A percentile compares a stretch with the other conserved stretches of the same genome.
Conservation (phyloP, 2,797 vertebrate genomes). For the Labeo calbasu region DNA sequence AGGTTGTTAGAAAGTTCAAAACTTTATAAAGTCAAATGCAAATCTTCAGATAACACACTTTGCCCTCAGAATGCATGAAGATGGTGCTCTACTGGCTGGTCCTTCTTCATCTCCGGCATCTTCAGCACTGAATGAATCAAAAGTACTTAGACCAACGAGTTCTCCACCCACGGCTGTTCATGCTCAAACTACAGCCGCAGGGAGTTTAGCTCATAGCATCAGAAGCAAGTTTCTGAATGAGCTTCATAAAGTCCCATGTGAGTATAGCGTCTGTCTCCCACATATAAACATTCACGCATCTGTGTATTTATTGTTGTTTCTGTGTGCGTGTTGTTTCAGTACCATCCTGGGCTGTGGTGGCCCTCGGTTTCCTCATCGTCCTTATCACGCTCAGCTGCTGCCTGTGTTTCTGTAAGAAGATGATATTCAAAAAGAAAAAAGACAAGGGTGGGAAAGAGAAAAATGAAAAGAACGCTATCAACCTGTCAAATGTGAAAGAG, state of each 20-base stretch:
- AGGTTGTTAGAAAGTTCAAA: neutral
- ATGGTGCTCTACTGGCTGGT: slow-evolving; percentile 27
- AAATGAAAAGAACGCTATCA: slow-evolving; percentile 82
- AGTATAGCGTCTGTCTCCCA: slow-evolving; percentile 53
- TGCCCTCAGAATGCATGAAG: slow-evolving; percentile 40
- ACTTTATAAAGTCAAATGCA: slow-evolving; percentile 1
- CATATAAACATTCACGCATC: neutral
- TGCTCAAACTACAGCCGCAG: slow-evolving; percentile 29
- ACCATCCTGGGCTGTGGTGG: slow-evolving; percentile 60
- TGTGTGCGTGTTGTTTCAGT: slow-evolving; percentile 35
- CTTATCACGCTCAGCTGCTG: slow-evolving; percentile 84
- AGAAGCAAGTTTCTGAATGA: slow-evolving; percentile 74
- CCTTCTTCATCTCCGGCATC: slow-evolving; percentile 24
- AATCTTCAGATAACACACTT: neutral
- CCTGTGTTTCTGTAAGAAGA: slow-evolving; percentile 91
- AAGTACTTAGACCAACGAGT: neutral
- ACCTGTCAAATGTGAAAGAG: slow-evolving; percentile 86
- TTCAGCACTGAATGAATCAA: slow-evolving; percentile 29
- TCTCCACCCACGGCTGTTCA: slow-evolving; percentile 32
- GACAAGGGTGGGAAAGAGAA: slow-evolving; percentile 94
- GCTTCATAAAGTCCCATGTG: slow-evolving; percentile 69
- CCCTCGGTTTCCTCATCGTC: slow-evolving; percentile 34
- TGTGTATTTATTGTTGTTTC: neutral
- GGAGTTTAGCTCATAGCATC: slow-evolving; percentile 14
- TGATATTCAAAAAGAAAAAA: slow-evolving; percentile 94